Base-by-base conservation (phyloP, 1,140 invertebrate species). In the Matsumurasca onukii region DNA sequence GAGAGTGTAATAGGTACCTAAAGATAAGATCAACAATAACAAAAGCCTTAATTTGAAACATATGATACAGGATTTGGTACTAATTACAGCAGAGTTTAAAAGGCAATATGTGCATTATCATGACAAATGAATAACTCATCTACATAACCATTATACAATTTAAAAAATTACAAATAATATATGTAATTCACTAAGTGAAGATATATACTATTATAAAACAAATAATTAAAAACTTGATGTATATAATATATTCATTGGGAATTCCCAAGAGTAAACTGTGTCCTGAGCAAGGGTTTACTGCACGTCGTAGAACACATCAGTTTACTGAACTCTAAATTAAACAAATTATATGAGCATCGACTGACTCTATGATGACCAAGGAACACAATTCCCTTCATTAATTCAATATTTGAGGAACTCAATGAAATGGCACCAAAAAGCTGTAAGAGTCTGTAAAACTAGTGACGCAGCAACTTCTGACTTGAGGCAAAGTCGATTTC, bases 401-500 rank as follows among this genome's bases (percentile, higher is more conserved):
- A n/a, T n/a, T n/a, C n/a, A n/a, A n/a, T n/a, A n/a, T n/a, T n/a
- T 27, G 55, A 59, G 55, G 55, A 59, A 59, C 55, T 51, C 24
- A 59, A 59, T 27, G 30, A 59, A 59, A 59, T 59, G 55, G 55
- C 55, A 59, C 55, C 55, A 59, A 24, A 59, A 12, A 12, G 13
- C 12, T 3, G 30, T 25, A 27, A 22, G 24, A 59, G 15, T 12
- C 25, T 13, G 49, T n/a, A 5, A 13, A 59, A 27, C 30, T 24
- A 59, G 25, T 59, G 55, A 12, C 55, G 15, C 30, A 59, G 55
- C 15, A 59, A 27, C n/a, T 27, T 59, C 25, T 59, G 55, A 24
- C 55, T 59, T 9, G 55, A 22, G 2, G 24, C 25, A 51, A 90
- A 90, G 78, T 90, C 88, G 67, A 90, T 89, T 78, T 88, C 85